These are phyloP conservation scores for Caretta caretta DNA, from an alignment of 2,113 vertebrate species.

Conservation along the genomic window DNA sequence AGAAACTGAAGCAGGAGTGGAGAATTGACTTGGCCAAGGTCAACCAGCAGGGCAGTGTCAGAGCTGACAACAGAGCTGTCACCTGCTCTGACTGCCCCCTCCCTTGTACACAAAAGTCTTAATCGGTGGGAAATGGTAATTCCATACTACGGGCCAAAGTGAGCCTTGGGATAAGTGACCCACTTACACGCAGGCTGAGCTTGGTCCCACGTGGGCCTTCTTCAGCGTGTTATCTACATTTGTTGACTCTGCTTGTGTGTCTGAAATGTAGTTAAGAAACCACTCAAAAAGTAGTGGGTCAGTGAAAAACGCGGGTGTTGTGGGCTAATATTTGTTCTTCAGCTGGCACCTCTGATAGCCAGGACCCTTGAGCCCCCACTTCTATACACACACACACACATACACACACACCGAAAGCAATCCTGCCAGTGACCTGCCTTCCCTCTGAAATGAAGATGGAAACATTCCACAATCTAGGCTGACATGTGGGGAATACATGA, in stretches of 20 bases:
- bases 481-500: background rate
- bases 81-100: background rate
- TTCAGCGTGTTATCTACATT: background rate
- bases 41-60: background rate
- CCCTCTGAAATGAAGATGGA: background rate
- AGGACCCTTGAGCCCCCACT: rapidly evolving
- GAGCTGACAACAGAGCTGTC: background rate
- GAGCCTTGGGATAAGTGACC: background rate
- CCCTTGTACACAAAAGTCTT: background rate
- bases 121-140: background rate
- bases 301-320: background rate
- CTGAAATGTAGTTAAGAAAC: background rate
- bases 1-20: background rate
- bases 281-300: background rate
- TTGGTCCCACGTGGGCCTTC: background rate
- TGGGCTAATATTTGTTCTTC: background rate
- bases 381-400: rapidly evolving
- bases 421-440: rapidly evolving
- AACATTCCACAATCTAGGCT: background rate
- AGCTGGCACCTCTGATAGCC: rapidly evolving
- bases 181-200: background rate
- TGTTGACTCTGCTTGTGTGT: rapidly evolving
- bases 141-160: rapidly evolving
- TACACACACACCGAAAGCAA: rapidly evolving
- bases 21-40: background rate